Evolutionary conservation across 2,797 vertebrate genomes (phyloP).

Genomic region (Cyprinella venusta): DNA sequence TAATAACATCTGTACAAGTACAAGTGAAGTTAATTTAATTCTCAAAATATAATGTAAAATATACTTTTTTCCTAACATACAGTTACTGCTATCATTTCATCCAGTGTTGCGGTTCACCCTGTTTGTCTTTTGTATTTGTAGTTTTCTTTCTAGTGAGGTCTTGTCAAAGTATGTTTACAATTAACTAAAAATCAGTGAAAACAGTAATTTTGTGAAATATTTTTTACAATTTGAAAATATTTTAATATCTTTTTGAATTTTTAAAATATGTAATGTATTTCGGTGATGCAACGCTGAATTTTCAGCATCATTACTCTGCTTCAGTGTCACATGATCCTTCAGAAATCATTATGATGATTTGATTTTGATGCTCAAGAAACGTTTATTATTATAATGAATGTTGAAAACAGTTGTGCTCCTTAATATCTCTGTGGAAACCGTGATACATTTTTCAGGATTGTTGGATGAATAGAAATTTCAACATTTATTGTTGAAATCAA

Average conservation of each 20-base stretch:
- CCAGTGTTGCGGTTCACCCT: background rate
- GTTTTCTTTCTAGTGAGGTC: background rate
- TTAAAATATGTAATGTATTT: background rate
- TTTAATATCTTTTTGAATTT: too few relatives aligned
- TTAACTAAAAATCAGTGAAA: background rate
- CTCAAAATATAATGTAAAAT: background rate
- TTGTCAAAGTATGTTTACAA: background rate
- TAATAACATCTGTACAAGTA: background rate
- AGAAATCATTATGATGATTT: background rate
- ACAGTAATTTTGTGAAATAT: background rate
- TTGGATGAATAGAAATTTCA: background rate
- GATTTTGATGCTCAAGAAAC: background rate
- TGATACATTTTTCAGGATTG: background rate
- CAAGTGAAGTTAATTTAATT: background rate
- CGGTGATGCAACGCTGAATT: background rate
- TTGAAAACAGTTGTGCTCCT: background rate
- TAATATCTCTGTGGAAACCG: background rate
- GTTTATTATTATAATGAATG: background rate
- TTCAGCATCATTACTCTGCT: too few relatives aligned
- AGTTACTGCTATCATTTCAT: background rate
- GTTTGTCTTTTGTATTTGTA: background rate
- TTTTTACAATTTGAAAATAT: background rate
- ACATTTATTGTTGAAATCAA: background rate
- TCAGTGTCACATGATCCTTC: background rate
- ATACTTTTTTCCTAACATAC: background rate